Evolutionary conservation across 2,797 vertebrate species (phyloP), one percentile per base, ranked within the genome.

Genomic region (Tapirus indicus): DNA sequence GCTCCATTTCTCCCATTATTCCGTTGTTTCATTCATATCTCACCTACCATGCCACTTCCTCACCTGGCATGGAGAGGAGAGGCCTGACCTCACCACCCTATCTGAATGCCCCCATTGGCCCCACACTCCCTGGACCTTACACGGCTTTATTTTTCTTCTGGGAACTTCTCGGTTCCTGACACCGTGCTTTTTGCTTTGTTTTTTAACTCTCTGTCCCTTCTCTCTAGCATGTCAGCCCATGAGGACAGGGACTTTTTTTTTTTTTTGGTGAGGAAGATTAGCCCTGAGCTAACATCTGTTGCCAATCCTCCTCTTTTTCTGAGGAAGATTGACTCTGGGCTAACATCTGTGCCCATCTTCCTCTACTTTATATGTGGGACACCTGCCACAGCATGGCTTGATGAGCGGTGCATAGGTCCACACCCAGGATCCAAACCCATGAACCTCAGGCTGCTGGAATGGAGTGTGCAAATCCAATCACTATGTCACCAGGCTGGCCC

Each of bases 81-180:
- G 29, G 68, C n/a, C 75, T 38, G 1, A 5, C 27, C 91, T 54
- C 35, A 10, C 44, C 44, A 11, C 20, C 17, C 13, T 41, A 27
- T 29, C 74, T 32, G 41, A 35, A 68, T 2, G 1, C 14, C 41
- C 23, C 38, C 32, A 10, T 4, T 0, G 0, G n/a, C 29, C 35
- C 71, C 60, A 7, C 5, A 4, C 27, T 23, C 38, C 44, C 62
- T 17, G 7, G 1, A 4, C 14, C 77, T 64, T 52, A 32, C 79
- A 74, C 62, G 60, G 17, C 29, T 92, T 41, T 72, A 7, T 64
- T 58, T 74, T 82, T 14, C 35, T 44, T 52, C 47, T 60, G 62
- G 35, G 38, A 2, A 3, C n/a, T 16, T 85, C 69, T 90, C 64
- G 13, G 64, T n/a, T 35, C 41, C 64, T 17, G 56, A 27, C 5